Evolutionary conservation across 2,797 vertebrate species (phyloP).

Genomic region (Semotilus atromaculatus): DNA sequence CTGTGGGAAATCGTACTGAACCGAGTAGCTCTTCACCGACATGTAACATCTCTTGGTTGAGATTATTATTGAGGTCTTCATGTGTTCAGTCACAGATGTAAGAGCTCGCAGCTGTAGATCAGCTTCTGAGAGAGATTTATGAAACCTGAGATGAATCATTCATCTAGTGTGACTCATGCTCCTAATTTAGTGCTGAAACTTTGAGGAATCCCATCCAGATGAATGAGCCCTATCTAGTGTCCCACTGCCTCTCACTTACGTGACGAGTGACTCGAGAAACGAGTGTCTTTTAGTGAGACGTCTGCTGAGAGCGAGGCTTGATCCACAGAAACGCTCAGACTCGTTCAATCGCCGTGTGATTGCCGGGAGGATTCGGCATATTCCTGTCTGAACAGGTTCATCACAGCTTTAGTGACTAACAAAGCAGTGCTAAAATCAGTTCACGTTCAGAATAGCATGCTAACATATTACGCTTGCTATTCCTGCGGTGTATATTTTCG

Average conservation of each 20-base stretch:
- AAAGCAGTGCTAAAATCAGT: background rate
- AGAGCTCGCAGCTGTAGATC: background rate
- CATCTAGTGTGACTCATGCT: constrained; percentile 27
- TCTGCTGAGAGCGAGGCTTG: background rate
- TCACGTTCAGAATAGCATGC: background rate
- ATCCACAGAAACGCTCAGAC: background rate
- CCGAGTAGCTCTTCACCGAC: background rate
- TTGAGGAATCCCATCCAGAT: constrained; percentile 8
- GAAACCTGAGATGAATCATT: constrained; percentile 25
- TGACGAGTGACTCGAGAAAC: background rate
- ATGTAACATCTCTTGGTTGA: background rate
- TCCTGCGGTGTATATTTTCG: background rate
- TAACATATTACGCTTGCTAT: background rate
- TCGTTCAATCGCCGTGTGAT: background rate
- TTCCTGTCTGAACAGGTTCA: background rate
- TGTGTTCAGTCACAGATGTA: background rate
- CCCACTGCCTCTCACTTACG: background rate
- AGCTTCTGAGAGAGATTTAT: constrained; percentile 19
- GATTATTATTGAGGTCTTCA: background rate
- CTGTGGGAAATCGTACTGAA: background rate
- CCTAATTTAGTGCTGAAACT: constrained; percentile 12
- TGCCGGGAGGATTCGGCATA: background rate
- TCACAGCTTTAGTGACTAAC: background rate
- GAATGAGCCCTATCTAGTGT: constrained; percentile 17
- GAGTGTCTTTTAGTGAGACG: background rate